phyloP scores from a whole-genome alignment of 2,113 vertebrate species.

The Lophura nycthemera region DNA sequence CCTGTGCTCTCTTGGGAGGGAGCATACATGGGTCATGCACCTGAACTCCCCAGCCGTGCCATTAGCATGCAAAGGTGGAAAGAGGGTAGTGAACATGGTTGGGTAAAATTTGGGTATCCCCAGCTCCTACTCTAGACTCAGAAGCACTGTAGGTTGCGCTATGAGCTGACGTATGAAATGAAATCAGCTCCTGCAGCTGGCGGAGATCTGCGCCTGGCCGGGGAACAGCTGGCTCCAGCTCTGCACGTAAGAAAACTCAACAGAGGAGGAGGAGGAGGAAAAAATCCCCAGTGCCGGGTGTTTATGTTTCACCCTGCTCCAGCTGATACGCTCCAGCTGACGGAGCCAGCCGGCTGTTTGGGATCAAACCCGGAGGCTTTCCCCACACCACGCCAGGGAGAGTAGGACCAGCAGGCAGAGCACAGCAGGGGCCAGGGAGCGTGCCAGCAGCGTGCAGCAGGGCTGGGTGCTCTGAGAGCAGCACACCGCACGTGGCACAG shows the following conservation, averaged over 20 bases:
- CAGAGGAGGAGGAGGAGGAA: background rate
- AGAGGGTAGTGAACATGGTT: background rate
- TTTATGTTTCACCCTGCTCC: conserved; percentile 54
- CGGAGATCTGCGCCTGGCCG: background rate
- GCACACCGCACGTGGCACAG: background rate
- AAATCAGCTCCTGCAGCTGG: background rate
- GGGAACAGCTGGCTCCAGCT: background rate
- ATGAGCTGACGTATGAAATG: background rate
- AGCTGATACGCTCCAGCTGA: conserved; percentile 54
- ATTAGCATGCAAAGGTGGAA: background rate
- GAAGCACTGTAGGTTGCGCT: background rate
- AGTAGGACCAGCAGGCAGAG: background rate
- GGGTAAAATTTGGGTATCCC: background rate
- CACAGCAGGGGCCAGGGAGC: background rate
- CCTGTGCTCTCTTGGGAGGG: background rate
- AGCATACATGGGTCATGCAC: background rate
- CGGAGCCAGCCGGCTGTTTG: conserved; percentile 67
- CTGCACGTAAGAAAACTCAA: background rate
- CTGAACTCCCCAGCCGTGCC: background rate
- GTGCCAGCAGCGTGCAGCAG: background rate
- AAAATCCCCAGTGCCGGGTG: conserved; percentile 12
- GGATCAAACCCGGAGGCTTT: conserved; percentile 52
- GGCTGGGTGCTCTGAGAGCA: background rate
- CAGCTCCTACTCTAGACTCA: background rate
- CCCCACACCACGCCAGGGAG: conserved; percentile 17